A percentile compares a stretch with the other conserved stretches of the same genome.
phyloP scores from a whole-genome alignment of 2,888 invertebrate species.

The Cantharis lateralis region DNA sequence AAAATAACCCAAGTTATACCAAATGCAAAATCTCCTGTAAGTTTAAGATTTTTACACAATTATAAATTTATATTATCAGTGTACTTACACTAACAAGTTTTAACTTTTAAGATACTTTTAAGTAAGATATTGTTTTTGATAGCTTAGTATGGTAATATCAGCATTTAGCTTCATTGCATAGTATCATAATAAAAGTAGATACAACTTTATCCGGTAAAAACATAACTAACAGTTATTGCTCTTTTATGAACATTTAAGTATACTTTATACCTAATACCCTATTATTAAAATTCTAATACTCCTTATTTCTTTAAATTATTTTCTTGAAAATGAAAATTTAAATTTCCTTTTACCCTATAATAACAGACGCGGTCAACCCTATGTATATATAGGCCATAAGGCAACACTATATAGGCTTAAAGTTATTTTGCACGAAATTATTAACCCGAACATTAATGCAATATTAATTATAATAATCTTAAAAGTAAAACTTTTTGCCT shows the following conservation, averaged over 20 bases:
- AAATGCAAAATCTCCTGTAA: not conserved
- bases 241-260: not conserved
- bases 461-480: not conserved
- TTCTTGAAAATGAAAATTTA: not conserved
- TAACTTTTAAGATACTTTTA: not conserved
- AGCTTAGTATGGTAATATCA: not conserved
- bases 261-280: not conserved
- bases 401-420: not conserved
- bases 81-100: not conserved
- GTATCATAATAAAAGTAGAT: not conserved
- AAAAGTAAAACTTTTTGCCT: not conserved
- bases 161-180: not conserved
- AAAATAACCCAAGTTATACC: not conserved
- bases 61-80: not conserved
- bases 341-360: not conserved
- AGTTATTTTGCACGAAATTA: not conserved
- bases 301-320: not conserved
- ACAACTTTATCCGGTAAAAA: not conserved
- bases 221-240: not conserved
- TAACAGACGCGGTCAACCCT: not conserved
- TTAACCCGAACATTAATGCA: not conserved
- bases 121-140: not conserved
- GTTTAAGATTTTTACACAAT: not conserved
- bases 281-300: not conserved
- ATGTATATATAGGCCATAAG: not conserved